Conservation (phyloP, 1,140 invertebrate species). For the Scaptodrosophila lebanonensis region DNA sequence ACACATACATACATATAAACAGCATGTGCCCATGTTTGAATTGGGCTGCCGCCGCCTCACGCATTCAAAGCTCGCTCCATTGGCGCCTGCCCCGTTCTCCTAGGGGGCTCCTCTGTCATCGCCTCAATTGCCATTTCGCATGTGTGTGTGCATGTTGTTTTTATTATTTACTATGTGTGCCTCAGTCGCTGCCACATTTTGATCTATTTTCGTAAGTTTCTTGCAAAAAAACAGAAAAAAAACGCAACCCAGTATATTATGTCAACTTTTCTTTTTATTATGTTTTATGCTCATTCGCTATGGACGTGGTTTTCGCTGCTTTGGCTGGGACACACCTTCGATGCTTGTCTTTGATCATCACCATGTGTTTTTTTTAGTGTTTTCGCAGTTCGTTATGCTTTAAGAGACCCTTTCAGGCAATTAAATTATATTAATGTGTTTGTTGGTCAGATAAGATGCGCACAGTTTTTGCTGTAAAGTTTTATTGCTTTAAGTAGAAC, state of each 20-base stretch:
- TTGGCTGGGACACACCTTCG: constrained; percentile 42
- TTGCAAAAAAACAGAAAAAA: constrained; percentile 54
- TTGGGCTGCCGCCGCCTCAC: not conserved
- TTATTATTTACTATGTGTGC: constrained; percentile 45
- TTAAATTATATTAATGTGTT: constrained; percentile 21
- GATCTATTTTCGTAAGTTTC: constrained; percentile 67
- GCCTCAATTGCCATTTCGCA: constrained; percentile 29
- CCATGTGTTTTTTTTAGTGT: not conserved
- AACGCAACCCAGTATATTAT: constrained; percentile 14
- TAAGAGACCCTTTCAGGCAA: constrained; percentile 35
- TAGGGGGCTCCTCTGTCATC: constrained; percentile 16
- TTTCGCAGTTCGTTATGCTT: constrained; percentile 12
- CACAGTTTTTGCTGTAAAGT: constrained; percentile 10
- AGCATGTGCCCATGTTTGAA: not conserved
- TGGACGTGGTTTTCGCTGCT: no score
- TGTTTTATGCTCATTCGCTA: constrained; percentile 23
- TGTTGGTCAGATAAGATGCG: constrained; percentile 29
- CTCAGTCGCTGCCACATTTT: constrained; percentile 53
- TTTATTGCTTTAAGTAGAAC: constrained; percentile 66
- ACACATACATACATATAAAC: no score
- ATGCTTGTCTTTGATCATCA: constrained; percentile 46
- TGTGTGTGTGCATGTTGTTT: constrained; percentile 7
- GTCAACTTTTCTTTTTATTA: constrained; percentile 62
- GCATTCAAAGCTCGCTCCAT: constrained; percentile 10
- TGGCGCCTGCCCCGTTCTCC: no score